Conservation (phyloP, 2,113 vertebrate genomes). For the Calidris pugnax region DNA sequence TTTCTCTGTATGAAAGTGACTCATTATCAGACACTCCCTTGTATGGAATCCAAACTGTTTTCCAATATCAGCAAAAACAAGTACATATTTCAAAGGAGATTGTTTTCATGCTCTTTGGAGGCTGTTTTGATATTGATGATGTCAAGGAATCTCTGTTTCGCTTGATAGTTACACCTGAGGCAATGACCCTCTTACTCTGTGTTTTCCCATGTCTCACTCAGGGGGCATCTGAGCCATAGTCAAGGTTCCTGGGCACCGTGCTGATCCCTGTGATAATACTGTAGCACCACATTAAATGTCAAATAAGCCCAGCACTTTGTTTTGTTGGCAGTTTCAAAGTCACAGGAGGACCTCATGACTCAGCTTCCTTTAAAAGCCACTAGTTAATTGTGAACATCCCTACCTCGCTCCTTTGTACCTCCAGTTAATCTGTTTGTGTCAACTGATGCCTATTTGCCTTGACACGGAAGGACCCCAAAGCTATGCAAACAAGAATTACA, state of each 20-base stretch:
- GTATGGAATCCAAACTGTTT: background rate
- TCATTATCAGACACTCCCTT: background rate
- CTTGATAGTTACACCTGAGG: fast-evolving
- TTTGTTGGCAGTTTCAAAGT: background rate
- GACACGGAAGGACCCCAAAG: background rate
- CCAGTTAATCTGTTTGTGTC: background rate
- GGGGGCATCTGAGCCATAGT: background rate
- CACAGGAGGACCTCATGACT: background rate
- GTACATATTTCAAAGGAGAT: background rate
- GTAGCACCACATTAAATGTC: background rate
- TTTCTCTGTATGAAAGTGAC: background rate
- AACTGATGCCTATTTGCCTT: background rate
- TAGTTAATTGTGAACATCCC: background rate
- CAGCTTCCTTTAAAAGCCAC: background rate
- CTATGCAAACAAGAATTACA: background rate
- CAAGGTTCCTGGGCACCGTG: background rate
- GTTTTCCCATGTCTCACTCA: background rate
- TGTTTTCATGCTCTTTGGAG: background rate
- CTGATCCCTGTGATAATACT: background rate
- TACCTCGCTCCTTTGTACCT: background rate
- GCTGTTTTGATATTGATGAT: background rate
- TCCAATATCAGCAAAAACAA: background rate
- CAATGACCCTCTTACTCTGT: background rate
- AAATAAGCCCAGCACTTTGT: background rate
- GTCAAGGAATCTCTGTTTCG: background rate